A percentile compares a stretch with the other conserved stretches of the same genome.
These are phyloP conservation scores for Rhagonycha lutea DNA, from an alignment of 2,888 invertebrate species.

Conservation along the genomic window DNA sequence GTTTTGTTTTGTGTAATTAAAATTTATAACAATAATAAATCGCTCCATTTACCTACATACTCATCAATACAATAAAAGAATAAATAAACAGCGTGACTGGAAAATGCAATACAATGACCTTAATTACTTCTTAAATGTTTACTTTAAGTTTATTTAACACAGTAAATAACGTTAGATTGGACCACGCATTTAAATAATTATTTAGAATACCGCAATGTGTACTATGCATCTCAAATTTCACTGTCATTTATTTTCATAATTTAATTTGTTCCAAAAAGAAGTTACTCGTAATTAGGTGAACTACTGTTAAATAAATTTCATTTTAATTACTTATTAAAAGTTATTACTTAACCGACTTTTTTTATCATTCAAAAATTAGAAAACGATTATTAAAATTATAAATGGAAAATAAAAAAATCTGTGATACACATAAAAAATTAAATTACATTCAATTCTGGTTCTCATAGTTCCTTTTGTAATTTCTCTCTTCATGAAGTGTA, in stretches of 20 bases:
- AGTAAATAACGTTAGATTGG: neutral
- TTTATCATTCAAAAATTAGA: neutral
- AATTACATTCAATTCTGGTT: neutral
- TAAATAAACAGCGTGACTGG: neutral
- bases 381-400: neutral
- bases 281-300: neutral
- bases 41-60: conserved; percentile 17
- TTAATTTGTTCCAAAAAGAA: neutral
- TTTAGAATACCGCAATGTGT: neutral
- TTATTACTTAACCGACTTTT: neutral
- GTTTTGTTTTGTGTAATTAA: conserved; percentile 2
- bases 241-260: neutral
- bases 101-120: neutral
- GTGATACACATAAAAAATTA: neutral
- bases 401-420: neutral
- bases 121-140: neutral
- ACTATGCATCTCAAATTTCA: neutral
- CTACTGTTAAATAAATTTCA: neutral
- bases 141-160: neutral
- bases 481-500: neutral
- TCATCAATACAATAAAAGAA: neutral
- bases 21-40: neutral
- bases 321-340: neutral
- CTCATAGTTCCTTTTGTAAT: neutral
- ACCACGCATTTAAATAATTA: neutral